These are phyloP conservation scores for Manis crassicaudata DNA, from an alignment of 2,797 vertebrate genomes.

Conservation along the genomic window DNA sequence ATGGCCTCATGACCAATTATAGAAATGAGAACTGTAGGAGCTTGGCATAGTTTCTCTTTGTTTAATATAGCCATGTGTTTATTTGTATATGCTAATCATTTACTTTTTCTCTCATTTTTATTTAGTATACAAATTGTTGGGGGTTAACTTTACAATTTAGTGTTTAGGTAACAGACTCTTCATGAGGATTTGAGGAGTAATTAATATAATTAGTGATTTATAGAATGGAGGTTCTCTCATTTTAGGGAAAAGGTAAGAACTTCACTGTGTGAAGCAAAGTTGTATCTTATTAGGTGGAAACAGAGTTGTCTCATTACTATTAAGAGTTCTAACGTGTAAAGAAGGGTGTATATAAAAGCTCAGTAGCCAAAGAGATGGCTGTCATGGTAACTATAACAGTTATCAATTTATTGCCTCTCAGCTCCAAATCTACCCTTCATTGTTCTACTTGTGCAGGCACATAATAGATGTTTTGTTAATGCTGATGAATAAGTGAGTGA, in stretches of 20 bases:
- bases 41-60: neutral
- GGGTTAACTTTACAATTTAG: neutral
- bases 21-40: neutral
- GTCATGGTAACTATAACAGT: neutral
- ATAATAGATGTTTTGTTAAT: neutral
- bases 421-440: neutral
- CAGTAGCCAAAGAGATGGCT: neutral
- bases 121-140: neutral
- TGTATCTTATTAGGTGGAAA: neutral
- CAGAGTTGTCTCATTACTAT: neutral
- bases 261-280: neutral
- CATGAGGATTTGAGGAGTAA: neutral
- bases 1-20: neutral
- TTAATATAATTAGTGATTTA: neutral
- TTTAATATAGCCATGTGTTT: neutral
- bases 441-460: neutral
- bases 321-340: neutral
- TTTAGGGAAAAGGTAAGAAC: neutral
- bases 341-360: neutral
- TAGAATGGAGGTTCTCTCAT: neutral
- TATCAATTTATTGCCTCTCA: neutral
- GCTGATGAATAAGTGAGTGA: neutral
- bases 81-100: neutral
- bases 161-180: neutral
- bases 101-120: neutral